phyloP scores from a whole-genome alignment of 1,140 invertebrate genomes.

The Chironomus striatipennis region DNA sequence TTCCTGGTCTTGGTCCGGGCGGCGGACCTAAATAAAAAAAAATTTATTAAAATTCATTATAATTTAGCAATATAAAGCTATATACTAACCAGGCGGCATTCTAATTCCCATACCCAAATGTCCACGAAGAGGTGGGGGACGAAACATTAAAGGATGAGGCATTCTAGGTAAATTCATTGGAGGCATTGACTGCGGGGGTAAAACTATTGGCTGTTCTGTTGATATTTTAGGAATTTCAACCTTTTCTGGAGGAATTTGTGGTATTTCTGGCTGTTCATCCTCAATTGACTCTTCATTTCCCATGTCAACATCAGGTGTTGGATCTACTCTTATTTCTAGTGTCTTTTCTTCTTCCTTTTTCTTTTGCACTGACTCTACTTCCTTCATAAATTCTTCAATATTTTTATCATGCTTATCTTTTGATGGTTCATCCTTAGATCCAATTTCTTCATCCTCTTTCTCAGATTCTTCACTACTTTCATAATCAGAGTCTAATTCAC shows the following conservation, averaged over 20 bases:
- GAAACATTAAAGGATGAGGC: conserved; percentile 44
- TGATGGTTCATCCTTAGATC: conserved; percentile 29
- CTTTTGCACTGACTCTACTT: conserved; percentile 77
- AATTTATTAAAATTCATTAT: not conserved
- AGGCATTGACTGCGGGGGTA: conserved; percentile 30
- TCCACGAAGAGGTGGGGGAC: conserved; percentile 50
- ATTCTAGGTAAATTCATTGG: conserved; percentile 29
- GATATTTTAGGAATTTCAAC: conserved; percentile 19
- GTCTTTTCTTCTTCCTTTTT: conserved; percentile 53
- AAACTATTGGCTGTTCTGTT: not conserved
- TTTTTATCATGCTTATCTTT: conserved; percentile 50
- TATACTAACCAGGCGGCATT: conserved; percentile 25
- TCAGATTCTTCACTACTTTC: conserved; percentile 50
- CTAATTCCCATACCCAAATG: conserved; percentile 25
- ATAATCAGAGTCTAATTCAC: conserved; percentile 42
- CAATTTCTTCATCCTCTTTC: conserved; percentile 33
- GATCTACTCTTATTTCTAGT: conserved; percentile 30
- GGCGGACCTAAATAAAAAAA: not conserved
- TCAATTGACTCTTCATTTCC: conserved; percentile 25
- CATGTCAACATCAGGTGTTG: conserved; percentile 31
- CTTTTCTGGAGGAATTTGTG: conserved; percentile 31
- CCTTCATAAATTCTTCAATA: conserved; percentile 86
- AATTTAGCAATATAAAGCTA: not conserved
- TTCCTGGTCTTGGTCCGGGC: no score
- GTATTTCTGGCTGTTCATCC: conserved; percentile 29